Evolutionary conservation across 2,797 vertebrate species (phyloP).

Genomic region (Toxotes lorentzi): DNA sequence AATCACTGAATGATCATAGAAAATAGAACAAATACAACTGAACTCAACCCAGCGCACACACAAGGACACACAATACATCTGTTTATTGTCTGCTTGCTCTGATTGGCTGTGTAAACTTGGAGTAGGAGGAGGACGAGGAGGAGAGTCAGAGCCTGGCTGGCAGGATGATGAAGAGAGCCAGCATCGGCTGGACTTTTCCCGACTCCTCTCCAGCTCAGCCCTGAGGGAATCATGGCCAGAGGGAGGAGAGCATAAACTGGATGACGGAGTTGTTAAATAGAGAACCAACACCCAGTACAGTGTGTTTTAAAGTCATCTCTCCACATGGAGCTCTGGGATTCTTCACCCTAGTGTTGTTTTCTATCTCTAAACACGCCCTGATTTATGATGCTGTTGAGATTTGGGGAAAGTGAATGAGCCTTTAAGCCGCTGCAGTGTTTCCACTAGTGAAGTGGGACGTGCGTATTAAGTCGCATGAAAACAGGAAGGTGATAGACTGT

Average conservation of each 20-base stretch:
- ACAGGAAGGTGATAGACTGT: slow-evolving; percentile 73
- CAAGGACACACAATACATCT: slow-evolving; percentile 56
- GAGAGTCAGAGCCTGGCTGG: slow-evolving; percentile 54
- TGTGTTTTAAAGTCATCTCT: slow-evolving; percentile 66
- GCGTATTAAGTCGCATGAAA: slow-evolving; percentile 52
- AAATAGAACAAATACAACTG: slow-evolving; percentile 56
- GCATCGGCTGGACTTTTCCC: slow-evolving; percentile 72
- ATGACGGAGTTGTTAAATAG: slow-evolving; percentile 74
- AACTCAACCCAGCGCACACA: slow-evolving; percentile 29
- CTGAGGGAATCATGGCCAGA: slow-evolving; percentile 69
- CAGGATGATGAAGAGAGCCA: slow-evolving; percentile 55
- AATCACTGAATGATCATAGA: slow-evolving; percentile 30
- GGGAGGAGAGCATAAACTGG: slow-evolving; percentile 70
- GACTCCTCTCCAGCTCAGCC: slow-evolving; percentile 75
- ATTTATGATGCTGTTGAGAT: slow-evolving; percentile 73
- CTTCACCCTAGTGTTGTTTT: slow-evolving; percentile 71
- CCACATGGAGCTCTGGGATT: slow-evolving; percentile 68
- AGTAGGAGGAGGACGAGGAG: slow-evolving; percentile 49
- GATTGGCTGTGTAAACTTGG: slow-evolving; percentile 62
- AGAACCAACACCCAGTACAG: slow-evolving; percentile 80
- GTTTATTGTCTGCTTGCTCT: slow-evolving; percentile 51
- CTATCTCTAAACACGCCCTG: slow-evolving; percentile 72
- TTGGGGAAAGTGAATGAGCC: slow-evolving; percentile 46
- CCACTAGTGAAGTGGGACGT: slow-evolving; percentile 42
- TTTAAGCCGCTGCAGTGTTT: slow-evolving; percentile 55